Percentiles rank a stretch among this genome's conserved stretches.
phyloP scores from a whole-genome alignment of 2,888 invertebrate species.

The Bimastos eiseni region DNA sequence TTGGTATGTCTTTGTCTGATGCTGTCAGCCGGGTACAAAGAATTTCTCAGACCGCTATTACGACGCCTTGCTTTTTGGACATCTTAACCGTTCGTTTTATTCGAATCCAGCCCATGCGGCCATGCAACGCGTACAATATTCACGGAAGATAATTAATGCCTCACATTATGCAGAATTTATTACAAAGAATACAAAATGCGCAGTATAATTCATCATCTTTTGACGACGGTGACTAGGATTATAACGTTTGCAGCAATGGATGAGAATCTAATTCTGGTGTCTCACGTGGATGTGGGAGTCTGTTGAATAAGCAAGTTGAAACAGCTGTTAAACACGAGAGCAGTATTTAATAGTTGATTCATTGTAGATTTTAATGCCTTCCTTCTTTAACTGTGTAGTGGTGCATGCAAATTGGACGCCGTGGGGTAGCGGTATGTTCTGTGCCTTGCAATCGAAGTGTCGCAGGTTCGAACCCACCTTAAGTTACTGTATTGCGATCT shows the following conservation, averaged over 20 bases:
- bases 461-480: no score
- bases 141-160: neutral
- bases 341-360: no score
- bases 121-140: neutral
- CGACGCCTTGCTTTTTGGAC: neutral
- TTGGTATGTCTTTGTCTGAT: neutral
- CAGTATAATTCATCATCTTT: neutral
- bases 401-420: no score
- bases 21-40: neutral
- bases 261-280: no score
- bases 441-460: no score
- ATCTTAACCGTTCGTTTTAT: neutral
- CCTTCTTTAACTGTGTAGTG: no score
- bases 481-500: no score
- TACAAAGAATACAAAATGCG: neutral
- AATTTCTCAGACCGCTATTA: neutral
- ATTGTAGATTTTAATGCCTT: no score
- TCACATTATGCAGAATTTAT: neutral
- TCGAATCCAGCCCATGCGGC: neutral
- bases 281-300: neutral
- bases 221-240: no score
- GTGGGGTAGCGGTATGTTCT: no score
- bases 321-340: neutral
- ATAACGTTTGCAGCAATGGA: no score
- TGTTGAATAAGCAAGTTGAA: neutral